Evolutionary conservation across 2,797 vertebrate genomes (phyloP), one percentile per base, ranked within the genome.

Genomic region (Chrysocyon brachyurus): DNA sequence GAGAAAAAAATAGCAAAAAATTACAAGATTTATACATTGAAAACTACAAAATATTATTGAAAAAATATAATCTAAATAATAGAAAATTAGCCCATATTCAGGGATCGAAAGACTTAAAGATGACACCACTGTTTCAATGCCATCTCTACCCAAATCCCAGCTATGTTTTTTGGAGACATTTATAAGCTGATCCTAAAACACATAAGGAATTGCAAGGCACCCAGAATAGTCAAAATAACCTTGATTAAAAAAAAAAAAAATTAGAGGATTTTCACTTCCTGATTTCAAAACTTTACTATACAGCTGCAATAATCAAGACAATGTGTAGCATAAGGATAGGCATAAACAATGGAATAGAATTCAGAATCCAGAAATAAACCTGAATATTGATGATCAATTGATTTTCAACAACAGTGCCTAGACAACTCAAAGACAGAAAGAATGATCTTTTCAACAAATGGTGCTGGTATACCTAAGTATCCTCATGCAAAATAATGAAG

Each of bases 361-460:
- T 54, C 49, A 89, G 61, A 89, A 21, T 78, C 70, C 63, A 89
- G 15, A 92, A 88, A 78, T 82, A 87, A 82, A 92, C 36, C 59
- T 52, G 77, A 49, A 52, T 31, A 40, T 68, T 68, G 75, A n/a
- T 31, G 17, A 82, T 57, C 33, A 87, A 28, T 19, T 91, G 56
- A 88, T 83, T 88, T 92, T 88, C 16, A 49, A 77, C 26, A 88
- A 40, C 6, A 75, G n/a, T 77, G n/a, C 31, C 31, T 56, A 75
- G 24, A 88, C 36, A 77, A 68, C 68, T 68, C 66, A 73, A 66
- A 28, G 16, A 0, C 6, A 10, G 0, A 15, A 79, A 57, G 54
- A 78, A 85, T 61, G n/a, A 33, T 86, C 56, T 79, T 63, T 22
- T 85, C 79, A 59, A 68, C 66, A 68, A 33, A 68, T 21, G 66